Percentiles rank a stretch among this genome's conserved stretches.
These are phyloP conservation scores for Leucoraja erinaceus DNA, from an alignment of 2,113 vertebrate species.

Conservation along the genomic window DNA sequence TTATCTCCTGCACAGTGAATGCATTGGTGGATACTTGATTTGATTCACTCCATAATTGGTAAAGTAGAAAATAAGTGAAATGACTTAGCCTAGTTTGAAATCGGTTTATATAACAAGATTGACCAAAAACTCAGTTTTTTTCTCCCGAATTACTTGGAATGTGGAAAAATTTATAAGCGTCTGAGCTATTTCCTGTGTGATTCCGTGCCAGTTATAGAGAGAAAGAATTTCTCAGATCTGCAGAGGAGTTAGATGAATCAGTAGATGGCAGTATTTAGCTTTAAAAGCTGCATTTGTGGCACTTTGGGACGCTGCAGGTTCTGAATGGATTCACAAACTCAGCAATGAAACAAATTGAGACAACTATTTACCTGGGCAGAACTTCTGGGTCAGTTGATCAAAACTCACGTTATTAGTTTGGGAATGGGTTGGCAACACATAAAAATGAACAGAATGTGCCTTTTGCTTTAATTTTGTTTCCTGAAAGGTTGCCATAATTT, in stretches of 20 bases:
- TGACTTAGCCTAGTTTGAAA: background rate
- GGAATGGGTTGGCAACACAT: background rate
- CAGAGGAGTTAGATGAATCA: background rate
- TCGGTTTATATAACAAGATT: background rate
- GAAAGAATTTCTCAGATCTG: background rate
- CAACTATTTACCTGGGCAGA: background rate
- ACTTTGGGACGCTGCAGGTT: too few relatives aligned
- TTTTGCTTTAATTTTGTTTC: background rate
- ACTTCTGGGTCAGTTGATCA: background rate
- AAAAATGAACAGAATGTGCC: background rate
- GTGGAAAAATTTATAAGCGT: background rate
- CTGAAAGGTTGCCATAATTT: background rate
- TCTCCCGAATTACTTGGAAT: background rate
- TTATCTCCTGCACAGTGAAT: too few relatives aligned
- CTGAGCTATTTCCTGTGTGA: background rate
- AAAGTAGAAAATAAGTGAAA: background rate
- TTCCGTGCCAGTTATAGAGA: background rate
- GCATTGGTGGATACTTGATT: background rate
- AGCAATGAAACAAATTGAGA: background rate
- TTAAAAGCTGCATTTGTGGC: background rate
- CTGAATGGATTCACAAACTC: background rate
- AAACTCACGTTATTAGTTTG: background rate
- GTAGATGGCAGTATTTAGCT: slow-evolving; percentile 29
- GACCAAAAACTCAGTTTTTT: background rate
- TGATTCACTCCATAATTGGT: background rate